Evolutionary conservation across 1,140 invertebrate species (phyloP).

Genomic region (Sycophaga agraensis): DNA sequence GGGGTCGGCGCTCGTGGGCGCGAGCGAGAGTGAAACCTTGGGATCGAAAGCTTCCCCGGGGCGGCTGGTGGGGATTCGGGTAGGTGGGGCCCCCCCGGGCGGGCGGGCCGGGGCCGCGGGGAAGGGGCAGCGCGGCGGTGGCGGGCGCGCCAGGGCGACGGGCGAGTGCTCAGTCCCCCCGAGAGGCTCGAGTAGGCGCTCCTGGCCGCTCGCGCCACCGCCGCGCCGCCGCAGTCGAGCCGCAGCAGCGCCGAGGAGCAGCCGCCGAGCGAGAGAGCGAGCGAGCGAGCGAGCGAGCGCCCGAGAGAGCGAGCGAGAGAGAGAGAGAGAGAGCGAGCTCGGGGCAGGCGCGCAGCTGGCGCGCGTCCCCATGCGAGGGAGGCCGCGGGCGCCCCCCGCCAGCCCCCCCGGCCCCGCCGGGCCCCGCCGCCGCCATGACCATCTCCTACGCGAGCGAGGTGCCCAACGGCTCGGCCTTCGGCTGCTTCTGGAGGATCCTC

Average conservation of each 20-base stretch:
- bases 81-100: neutral
- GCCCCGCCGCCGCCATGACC: conserved; percentile 65
- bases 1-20: too few species aligned
- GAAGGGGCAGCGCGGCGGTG: neutral
- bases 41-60: too few species aligned
- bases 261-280: too few species aligned
- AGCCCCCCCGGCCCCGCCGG: neutral
- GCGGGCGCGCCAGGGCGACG: conserved; percentile 2
- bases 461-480: conserved; percentile 86
- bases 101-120: neutral
- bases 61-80: too few species aligned
- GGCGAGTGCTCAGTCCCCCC: too few species aligned
- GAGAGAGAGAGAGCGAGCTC: neutral
- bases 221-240: neutral
- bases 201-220: too few species aligned
- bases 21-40: too few species aligned
- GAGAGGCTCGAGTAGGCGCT: too few species aligned
- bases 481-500: conserved; percentile 85
- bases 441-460: conserved; percentile 85
- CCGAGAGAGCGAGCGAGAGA: too few species aligned
- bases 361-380: neutral
- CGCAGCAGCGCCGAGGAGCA: neutral
- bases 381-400: neutral
- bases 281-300: too few species aligned
- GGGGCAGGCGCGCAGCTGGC: neutral